phyloP scores from a whole-genome alignment of 2,888 invertebrate genomes.

The Tineola bisselliella region DNA sequence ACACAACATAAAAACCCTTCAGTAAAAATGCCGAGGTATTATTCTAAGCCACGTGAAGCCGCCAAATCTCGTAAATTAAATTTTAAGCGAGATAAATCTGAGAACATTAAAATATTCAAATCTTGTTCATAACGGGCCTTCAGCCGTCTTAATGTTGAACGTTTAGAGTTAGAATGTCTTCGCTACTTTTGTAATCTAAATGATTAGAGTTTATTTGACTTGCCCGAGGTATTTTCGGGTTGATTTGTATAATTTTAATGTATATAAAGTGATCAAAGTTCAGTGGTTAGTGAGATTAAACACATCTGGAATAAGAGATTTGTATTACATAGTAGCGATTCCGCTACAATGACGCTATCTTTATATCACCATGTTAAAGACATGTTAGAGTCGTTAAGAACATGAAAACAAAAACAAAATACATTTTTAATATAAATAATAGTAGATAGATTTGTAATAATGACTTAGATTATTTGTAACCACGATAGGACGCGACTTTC shows the following conservation, averaged over 20 bases:
- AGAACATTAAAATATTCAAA: constrained; percentile 31
- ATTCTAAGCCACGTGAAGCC: constrained; percentile 13
- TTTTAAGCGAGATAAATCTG: constrained; percentile 28
- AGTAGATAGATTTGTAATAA: no score
- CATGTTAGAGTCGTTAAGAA: no score
- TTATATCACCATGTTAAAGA: no score
- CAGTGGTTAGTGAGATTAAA: no score
- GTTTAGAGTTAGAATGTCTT: constrained; percentile 13
- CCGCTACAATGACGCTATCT: no score
- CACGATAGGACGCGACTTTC: no score
- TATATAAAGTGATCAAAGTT: no score
- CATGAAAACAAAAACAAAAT: no score
- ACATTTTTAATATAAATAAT: no score
- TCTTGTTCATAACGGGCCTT: constrained; percentile 29
- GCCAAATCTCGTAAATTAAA: constrained; percentile 26
- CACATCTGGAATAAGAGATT: no score
- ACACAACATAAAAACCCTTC: not conserved
- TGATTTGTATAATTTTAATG: not conserved
- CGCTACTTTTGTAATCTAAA: constrained; percentile 22
- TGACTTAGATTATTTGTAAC: no score
- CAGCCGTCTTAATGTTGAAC: constrained; percentile 23
- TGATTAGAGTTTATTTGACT: constrained; percentile 26
- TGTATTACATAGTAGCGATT: no score
- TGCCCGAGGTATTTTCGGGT: constrained; percentile 15
- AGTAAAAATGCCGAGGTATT: not conserved